Percentiles rank a stretch among this genome's conserved stretches.
phyloP scores from a whole-genome alignment of 2,113 vertebrate genomes.

The Chunga burmeisteri region DNA sequence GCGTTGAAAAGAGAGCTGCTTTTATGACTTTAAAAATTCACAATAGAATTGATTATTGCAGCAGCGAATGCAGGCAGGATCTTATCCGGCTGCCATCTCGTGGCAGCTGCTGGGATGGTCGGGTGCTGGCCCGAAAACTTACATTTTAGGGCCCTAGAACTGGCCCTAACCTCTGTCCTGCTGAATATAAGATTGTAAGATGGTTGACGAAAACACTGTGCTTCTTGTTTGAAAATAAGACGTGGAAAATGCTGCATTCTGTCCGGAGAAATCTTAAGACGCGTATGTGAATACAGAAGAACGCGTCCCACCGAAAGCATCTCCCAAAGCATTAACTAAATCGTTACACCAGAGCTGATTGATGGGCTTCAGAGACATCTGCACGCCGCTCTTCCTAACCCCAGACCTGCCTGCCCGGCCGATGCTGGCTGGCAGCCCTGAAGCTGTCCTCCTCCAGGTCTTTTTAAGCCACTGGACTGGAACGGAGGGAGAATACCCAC shows the following conservation, averaged over 20 bases:
- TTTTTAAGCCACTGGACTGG: neutral
- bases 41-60: neutral
- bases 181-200: fast-evolving
- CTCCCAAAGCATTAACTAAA: neutral
- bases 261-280: fast-evolving
- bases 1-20: neutral
- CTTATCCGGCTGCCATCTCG: conserved; percentile 75
- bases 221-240: neutral
- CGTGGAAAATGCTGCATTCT: fast-evolving
- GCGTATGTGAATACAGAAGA: fast-evolving
- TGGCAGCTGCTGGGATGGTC: conserved; percentile 63
- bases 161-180: neutral
- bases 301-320: fast-evolving
- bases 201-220: neutral
- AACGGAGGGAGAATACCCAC: neutral
- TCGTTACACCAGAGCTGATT: fast-evolving
- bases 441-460: neutral
- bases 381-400: neutral
- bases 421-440: neutral
- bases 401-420: neutral
- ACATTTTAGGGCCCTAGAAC: neutral
- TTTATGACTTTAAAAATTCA: neutral
- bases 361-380: neutral
- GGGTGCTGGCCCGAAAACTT: neutral
- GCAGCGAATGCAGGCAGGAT: neutral